Evolutionary conservation across 2,888 invertebrate species (phyloP), one percentile per base, ranked within the genome.

Genomic region (Drosophila kanekoi): DNA sequence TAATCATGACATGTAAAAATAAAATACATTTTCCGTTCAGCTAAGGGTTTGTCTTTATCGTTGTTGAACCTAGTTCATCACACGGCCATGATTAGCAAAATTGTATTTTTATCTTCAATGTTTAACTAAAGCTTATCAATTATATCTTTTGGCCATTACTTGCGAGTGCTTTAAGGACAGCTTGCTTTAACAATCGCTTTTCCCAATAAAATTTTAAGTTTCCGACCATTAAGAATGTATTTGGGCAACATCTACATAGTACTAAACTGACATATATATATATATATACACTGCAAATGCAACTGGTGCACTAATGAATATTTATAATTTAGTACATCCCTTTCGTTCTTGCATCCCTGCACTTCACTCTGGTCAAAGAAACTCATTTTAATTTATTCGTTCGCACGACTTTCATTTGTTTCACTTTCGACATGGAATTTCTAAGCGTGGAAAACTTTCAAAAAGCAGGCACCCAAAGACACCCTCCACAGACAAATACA

Each of bases 321-420:
- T 83, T 82, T 87, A 83, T 83, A 70, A 54, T 54, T 71, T 47
- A 62, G 37, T 20, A 11, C 20, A 33, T 18, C 44, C 10, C 35
- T 56, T 10, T 33, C 47, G 13, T n/a, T n/a, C 47, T 58, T 45
- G 56, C 18, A 13, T 20, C 35, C 23, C 32, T 41, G 41, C 40
- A 43, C 59, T 28, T 49, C 41, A 49, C 38, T 37, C 44, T 61
- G 65, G 65, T 72, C 81, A 82, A 82, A 87, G 79, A 35, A 69
- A 62, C 61, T 23, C 44, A 44, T 64, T 82, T 85, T 83, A 83
- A 83, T 83, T 70, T 83, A 83, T 83, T 83, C 82, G 61, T 66
- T 70, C 58, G 71, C 82, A 87, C 80, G 86, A 79, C 72, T 86
- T 87, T 82, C 88, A 74, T 79, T 83, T 87, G 74, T 85, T 85